These are phyloP conservation scores for Rallus crepitans DNA, from an alignment of 2,797 vertebrate species.

Conservation along the genomic window DNA sequence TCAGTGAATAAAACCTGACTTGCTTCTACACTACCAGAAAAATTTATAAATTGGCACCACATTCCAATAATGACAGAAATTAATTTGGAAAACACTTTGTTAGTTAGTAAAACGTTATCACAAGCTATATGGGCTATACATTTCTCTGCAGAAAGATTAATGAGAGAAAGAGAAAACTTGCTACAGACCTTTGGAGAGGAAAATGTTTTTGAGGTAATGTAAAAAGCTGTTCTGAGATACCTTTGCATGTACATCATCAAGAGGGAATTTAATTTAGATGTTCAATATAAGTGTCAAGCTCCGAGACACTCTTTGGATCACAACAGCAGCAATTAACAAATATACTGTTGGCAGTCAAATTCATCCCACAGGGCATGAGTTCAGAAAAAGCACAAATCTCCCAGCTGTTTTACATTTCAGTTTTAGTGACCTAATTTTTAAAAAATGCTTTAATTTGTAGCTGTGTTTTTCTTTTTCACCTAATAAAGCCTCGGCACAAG, in stretches of 20 bases:
- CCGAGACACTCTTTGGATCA: slow-evolving; percentile 46
- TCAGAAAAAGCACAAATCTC: slow-evolving; percentile 9
- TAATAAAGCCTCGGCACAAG: background rate
- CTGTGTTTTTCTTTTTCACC: background rate
- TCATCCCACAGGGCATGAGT: slow-evolving; percentile 32
- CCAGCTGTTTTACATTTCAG: background rate
- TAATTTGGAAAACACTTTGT: background rate
- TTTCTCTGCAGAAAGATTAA: background rate
- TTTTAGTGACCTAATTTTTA: background rate
- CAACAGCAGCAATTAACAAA: slow-evolving; percentile 69
- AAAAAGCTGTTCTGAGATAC: background rate
- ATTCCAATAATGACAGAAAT: background rate
- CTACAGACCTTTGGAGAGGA: background rate
- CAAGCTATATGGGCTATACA: background rate
- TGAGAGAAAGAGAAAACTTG: background rate
- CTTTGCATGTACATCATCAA: background rate
- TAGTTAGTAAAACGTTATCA: background rate
- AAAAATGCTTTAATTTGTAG: background rate
- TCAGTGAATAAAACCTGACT: background rate
- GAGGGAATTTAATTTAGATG: slow-evolving; percentile 51
- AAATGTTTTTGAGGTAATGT: background rate
- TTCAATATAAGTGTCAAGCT: slow-evolving; percentile 44
- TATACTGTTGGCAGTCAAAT: slow-evolving; percentile 44
- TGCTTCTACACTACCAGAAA: background rate
- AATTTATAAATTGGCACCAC: background rate